Conservation (phyloP, 2,797 vertebrate genomes). For the Antennarius maculatus region DNA sequence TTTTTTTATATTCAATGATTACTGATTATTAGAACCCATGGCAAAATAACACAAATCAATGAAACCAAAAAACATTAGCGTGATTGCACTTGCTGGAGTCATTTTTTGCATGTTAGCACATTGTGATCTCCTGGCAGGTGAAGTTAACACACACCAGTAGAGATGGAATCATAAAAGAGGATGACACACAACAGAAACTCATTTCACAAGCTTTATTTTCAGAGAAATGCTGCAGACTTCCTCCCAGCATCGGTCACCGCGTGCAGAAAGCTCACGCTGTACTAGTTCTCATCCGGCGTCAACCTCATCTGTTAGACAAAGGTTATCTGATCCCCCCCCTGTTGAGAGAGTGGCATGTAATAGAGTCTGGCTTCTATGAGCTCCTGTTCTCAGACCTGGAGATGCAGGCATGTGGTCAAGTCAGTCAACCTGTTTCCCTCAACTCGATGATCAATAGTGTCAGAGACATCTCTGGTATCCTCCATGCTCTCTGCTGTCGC, state of each 20-base stretch:
- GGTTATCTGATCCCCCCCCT: slow-evolving; percentile 58
- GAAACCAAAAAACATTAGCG: not conserved
- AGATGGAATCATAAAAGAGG: not conserved
- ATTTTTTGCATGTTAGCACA: not conserved
- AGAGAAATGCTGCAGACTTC: not conserved
- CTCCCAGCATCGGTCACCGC: slow-evolving; percentile 1
- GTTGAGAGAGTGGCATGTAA: slow-evolving; percentile 46
- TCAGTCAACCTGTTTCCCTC: slow-evolving; percentile 61
- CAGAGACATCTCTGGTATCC: slow-evolving; percentile 46
- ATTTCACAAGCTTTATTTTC: slow-evolving; percentile 14
- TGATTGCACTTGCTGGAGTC: too few relatives aligned
- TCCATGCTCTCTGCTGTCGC: slow-evolving; percentile 14
- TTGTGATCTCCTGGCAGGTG: not conserved
- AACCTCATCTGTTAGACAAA: slow-evolving; percentile 61
- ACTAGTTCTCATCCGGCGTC: slow-evolving; percentile 48
- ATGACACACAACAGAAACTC: not conserved
- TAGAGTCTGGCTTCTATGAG: slow-evolving; percentile 20
- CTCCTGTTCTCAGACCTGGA: slow-evolving; percentile 6
- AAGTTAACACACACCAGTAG: not conserved
- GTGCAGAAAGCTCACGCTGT: slow-evolving; percentile 1
- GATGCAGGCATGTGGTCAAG: slow-evolving; percentile 40
- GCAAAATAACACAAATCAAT: too few relatives aligned
- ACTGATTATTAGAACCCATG: too few relatives aligned
- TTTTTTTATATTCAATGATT: too few relatives aligned
- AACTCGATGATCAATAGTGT: slow-evolving; percentile 65